Evolutionary conservation across 2,113 vertebrate species (phyloP), one percentile per base, ranked within the genome.

Genomic region (Vanacampus margaritifer): DNA sequence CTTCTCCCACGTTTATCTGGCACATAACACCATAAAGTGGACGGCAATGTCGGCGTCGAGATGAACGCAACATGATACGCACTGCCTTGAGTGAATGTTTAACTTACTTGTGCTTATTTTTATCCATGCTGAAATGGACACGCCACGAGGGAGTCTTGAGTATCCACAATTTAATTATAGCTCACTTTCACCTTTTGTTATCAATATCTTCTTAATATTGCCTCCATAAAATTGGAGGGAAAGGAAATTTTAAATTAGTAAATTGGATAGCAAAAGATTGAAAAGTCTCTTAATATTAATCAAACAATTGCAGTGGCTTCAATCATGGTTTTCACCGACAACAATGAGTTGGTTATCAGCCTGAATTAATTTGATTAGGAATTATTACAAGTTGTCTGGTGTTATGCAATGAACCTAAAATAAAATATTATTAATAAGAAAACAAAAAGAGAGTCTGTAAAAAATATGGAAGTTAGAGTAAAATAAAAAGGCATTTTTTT

Each of bases 1-100:
- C 73, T 81, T 78, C 71, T 81, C 79, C 56, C 74, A 57, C 72
- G 79, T 81, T 70, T 74, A 79, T 79, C 67, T 83, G 72, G 73
- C 82, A 75, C 77, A 79, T 53, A 37, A 60, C 35, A 68, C 60
- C 59, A 60, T 14, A 46, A 68, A 21, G n/a, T 11, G 56, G 23
- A 53, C 63, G 5, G 32, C 12, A 1, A 28, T 65, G 50, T 56
- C 71, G 36, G 58, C 9, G 32, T 26, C n/a, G 8, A 54, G 37
- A 69, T 75, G 64, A 72, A 48, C 21, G 43, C 32, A 10, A 67
- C 64, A 62, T 69, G 63, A 70, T 37, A 64, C 41, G 16, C 46
- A 10, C 58, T 43, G 51, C 59, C 66, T 21, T 32, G 3, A 56
- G 72, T 54, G 41, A 68, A 68, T 23, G 53, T 63, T 56, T 64